Evolutionary conservation across 2,113 vertebrate genomes (phyloP).

Genomic region (Sialia sialis): DNA sequence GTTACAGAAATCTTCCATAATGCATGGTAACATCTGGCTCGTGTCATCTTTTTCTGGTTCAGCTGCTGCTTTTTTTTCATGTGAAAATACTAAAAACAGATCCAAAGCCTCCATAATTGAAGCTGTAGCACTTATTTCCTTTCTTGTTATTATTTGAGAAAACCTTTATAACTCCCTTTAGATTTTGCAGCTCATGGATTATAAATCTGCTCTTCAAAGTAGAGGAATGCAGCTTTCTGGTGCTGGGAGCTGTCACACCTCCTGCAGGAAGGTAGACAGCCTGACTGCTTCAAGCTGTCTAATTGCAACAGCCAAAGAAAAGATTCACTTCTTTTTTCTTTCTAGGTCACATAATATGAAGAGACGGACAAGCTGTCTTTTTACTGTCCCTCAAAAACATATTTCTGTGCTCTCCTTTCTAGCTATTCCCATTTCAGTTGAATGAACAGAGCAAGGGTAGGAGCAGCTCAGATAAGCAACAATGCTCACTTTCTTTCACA

Average conservation of each 20-base stretch:
- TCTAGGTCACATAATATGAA: background rate
- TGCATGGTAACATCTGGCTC: background rate
- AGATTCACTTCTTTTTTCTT: background rate
- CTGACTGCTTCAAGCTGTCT: background rate
- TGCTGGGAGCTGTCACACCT: background rate
- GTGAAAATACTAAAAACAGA: constrained; percentile 9
- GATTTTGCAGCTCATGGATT: constrained; percentile 36
- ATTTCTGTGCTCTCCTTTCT: background rate
- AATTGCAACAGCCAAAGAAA: constrained; percentile 8
- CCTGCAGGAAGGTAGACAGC: constrained; percentile 11
- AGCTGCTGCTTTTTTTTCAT: background rate
- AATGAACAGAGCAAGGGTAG: background rate
- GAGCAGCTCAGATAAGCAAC: background rate
- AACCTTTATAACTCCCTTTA: background rate
- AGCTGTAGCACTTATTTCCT: background rate
- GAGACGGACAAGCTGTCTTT: background rate
- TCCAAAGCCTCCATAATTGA: background rate
- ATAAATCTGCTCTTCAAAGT: constrained; percentile 19
- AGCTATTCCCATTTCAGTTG: background rate
- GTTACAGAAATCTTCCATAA: background rate
- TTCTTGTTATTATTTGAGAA: background rate
- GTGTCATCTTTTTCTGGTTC: background rate
- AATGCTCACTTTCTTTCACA: background rate
- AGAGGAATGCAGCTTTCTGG: background rate
- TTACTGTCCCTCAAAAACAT: background rate